phyloP scores from a whole-genome alignment of 2,797 vertebrate species.

The Chelidonichthys spinosus region DNA sequence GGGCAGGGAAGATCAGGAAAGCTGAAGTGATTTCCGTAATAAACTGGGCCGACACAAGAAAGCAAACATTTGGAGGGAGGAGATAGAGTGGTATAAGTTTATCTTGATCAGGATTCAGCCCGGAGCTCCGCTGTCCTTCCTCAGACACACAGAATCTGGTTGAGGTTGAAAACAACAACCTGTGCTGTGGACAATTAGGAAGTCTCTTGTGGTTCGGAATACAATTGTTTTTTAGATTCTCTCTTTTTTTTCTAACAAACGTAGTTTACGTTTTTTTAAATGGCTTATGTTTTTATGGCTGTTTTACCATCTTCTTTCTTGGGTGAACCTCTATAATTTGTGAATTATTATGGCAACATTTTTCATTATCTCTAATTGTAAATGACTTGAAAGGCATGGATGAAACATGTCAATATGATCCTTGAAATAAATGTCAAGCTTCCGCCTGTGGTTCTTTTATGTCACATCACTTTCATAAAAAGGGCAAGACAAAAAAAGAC shows the following conservation, averaged over 20 bases:
- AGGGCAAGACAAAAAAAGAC: conserved; percentile 29
- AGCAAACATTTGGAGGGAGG: conserved; percentile 46
- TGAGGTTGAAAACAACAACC: conserved; percentile 28
- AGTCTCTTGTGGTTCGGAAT: conserved; percentile 36
- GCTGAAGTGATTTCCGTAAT: conserved; percentile 28
- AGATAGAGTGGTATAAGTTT: conserved; percentile 36
- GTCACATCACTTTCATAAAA: conserved; percentile 42
- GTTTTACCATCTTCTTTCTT: conserved; percentile 1
- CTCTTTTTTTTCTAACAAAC: not conserved
- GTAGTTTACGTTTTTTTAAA: not conserved
- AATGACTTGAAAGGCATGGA: conserved; percentile 24
- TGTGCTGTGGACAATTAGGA: conserved; percentile 7
- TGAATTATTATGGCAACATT: conserved; percentile 15
- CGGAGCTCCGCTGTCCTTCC: conserved; percentile 37
- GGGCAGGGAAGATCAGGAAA: not conserved
- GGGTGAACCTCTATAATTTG: not conserved
- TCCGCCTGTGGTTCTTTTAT: conserved; percentile 50
- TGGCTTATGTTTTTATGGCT: not conserved
- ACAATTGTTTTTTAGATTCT: not conserved
- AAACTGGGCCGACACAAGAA: conserved; percentile 38
- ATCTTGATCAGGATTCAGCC: conserved; percentile 55
- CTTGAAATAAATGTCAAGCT: conserved; percentile 67
- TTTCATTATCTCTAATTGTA: conserved; percentile 12
- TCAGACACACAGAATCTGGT: conserved; percentile 42
- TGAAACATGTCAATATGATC: conserved; percentile 26